These are phyloP conservation scores for Gallinago paraguaiae DNA, from an alignment of 2,113 vertebrate genomes.

Conservation along the genomic window DNA sequence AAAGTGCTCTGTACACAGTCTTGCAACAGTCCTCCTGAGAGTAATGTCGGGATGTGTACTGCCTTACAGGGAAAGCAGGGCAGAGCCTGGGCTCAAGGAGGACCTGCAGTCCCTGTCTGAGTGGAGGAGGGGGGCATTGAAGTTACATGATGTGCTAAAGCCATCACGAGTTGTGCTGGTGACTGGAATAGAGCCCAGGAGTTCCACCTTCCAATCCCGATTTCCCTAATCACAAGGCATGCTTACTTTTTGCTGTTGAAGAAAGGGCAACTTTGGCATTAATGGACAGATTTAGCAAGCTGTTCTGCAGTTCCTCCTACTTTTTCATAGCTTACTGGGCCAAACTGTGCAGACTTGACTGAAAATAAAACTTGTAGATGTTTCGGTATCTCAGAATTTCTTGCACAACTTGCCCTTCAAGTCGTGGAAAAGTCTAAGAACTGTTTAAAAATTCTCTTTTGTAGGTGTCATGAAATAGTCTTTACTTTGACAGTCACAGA, in stretches of 20 bases:
- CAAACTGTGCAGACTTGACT: conserved; percentile 22
- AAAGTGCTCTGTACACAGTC: not conserved
- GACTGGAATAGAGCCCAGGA: not conserved
- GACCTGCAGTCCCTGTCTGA: not conserved
- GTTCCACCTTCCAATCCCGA: not conserved
- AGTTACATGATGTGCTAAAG: not conserved
- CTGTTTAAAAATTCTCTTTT: conserved; percentile 44
- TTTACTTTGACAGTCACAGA: conserved; percentile 42
- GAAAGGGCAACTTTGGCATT: conserved; percentile 37
- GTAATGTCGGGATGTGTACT: not conserved
- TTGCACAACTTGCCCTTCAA: conserved; percentile 3
- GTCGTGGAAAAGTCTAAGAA: conserved; percentile 4
- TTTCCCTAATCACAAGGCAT: not conserved
- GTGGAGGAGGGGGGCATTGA: not conserved
- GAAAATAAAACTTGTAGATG: conserved; percentile 31
- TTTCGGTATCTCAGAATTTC: conserved; percentile 26
- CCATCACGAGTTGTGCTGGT: not conserved
- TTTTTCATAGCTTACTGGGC: conserved; percentile 28
- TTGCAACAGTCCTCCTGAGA: not conserved
- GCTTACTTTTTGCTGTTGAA: not conserved
- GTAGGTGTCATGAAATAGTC: conserved; percentile 45
- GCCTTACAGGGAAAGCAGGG: not conserved
- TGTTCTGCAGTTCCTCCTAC: conserved; percentile 51
- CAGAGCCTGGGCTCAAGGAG: not conserved
- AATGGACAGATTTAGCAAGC: conserved; percentile 29